These are phyloP conservation scores for Plecotus auritus DNA, from an alignment of 2,113 vertebrate genomes.

Conservation along the genomic window DNA sequence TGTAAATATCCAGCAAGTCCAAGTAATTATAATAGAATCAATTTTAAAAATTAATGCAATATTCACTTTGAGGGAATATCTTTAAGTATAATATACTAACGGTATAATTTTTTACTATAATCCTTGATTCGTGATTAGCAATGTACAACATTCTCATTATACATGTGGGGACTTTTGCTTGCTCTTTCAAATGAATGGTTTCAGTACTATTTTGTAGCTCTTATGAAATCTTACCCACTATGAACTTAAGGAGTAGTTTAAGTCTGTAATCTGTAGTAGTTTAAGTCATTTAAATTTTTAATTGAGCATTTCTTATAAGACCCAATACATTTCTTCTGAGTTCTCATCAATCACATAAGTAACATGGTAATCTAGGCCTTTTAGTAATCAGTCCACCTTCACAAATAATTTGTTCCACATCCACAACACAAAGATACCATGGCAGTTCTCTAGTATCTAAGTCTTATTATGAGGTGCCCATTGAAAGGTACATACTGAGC, in stretches of 20 bases:
- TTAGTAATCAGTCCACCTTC: slow-evolving; percentile 1
- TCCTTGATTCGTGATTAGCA: not conserved
- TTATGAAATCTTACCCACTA: not conserved
- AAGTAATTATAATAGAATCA: not conserved
- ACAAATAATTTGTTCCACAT: not conserved
- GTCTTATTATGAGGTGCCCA: not conserved
- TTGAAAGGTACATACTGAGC: not conserved
- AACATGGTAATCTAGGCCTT: not conserved
- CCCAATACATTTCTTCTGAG: not conserved
- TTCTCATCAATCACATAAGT: not conserved
- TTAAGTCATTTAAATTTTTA: not conserved
- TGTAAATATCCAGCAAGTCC: not conserved
- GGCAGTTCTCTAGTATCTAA: not conserved
- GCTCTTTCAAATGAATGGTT: not conserved
- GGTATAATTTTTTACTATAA: not conserved
- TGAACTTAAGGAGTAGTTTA: not conserved
- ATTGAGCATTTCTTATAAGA: not conserved
- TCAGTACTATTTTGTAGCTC: not conserved
- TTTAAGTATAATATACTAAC: not conserved
- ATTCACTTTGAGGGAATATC: not conserved
- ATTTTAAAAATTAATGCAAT: not conserved
- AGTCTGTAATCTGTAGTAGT: not conserved
- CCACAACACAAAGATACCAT: not conserved
- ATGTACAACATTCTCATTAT: not conserved
- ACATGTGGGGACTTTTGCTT: not conserved